Evolutionary conservation across 2,888 invertebrate species (phyloP).

Genomic region (Himalopsyche kuldschensis): DNA sequence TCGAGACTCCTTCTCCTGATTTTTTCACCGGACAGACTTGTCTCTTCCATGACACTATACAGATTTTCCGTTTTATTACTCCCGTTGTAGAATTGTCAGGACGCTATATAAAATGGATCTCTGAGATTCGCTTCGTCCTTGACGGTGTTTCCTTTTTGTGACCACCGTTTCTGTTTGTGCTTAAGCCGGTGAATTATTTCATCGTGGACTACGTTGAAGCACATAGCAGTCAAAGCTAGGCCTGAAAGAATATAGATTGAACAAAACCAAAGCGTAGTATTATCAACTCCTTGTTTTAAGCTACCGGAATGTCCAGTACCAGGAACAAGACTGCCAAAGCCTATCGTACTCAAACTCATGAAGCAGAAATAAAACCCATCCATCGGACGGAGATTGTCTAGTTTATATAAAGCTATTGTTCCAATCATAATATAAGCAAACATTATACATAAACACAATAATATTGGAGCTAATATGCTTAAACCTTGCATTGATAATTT

Average conservation of each 20-base stretch:
- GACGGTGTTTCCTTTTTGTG: conserved; percentile 65
- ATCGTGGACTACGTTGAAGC: conserved; percentile 86
- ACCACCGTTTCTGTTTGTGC: conserved; percentile 66
- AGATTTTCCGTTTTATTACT: conserved; percentile 58
- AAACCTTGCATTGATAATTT: conserved; percentile 75
- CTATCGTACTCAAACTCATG: conserved; percentile 91
- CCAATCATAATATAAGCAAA: conserved; percentile 90
- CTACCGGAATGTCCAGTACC: conserved; percentile 55
- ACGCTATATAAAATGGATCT: conserved; percentile 70
- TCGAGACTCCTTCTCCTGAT: conserved; percentile 48
- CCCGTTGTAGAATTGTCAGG: conserved; percentile 72
- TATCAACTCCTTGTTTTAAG: conserved; percentile 61
- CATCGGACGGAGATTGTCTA: conserved; percentile 88
- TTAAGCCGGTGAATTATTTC: conserved; percentile 83
- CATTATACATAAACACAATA: conserved; percentile 87
- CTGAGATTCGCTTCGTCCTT: conserved; percentile 66
- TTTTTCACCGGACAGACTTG: conserved; percentile 37
- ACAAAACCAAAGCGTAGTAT: conserved; percentile 83
- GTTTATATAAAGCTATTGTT: conserved; percentile 81
- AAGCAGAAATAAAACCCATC: conserved; percentile 95
- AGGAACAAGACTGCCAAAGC: conserved; percentile 85
- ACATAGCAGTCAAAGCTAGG: conserved; percentile 87
- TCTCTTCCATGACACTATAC: conserved; percentile 62
- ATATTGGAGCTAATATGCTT: conserved; percentile 86
- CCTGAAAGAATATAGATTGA: conserved; percentile 85